phyloP scores from a whole-genome alignment of 2,888 invertebrate species.

The Tetranychus piercei region DNA sequence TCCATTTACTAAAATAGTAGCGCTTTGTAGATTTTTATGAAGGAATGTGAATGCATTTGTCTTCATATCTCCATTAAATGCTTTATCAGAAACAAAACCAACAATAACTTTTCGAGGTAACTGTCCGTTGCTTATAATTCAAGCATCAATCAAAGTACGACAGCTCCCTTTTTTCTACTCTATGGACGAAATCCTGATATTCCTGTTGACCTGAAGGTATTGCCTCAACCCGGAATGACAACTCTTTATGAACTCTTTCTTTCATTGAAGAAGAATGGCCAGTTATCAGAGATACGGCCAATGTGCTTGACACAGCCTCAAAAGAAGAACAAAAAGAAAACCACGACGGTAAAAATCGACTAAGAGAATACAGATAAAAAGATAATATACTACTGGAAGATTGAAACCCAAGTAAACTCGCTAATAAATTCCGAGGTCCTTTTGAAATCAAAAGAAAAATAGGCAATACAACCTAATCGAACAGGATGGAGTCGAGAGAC shows the following conservation, averaged over 20 bases:
- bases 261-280: not conserved
- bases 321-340: not conserved
- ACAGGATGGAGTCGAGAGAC: not conserved
- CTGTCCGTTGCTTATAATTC: constrained; percentile 9
- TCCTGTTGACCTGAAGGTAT: constrained; percentile 12
- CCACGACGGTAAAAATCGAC: not conserved
- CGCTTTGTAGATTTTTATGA: not conserved
- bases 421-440: not conserved
- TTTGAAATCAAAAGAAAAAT: not conserved
- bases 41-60: not conserved
- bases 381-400: not conserved
- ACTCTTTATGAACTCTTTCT: not conserved
- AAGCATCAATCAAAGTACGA: constrained; percentile 21
- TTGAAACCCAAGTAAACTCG: not conserved
- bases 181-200: constrained; percentile 23
- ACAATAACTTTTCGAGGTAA: not conserved
- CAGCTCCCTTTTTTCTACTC: constrained; percentile 24
- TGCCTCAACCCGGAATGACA: not conserved
- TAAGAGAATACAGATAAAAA: not conserved
- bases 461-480: not conserved
- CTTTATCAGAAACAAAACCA: not conserved
- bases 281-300: not conserved
- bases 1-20: too few species aligned
- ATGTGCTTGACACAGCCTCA: not conserved
- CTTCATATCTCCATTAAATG: not conserved